Evolutionary conservation across 2,113 vertebrate genomes (phyloP).

Genomic region (Ciconia maguari): DNA sequence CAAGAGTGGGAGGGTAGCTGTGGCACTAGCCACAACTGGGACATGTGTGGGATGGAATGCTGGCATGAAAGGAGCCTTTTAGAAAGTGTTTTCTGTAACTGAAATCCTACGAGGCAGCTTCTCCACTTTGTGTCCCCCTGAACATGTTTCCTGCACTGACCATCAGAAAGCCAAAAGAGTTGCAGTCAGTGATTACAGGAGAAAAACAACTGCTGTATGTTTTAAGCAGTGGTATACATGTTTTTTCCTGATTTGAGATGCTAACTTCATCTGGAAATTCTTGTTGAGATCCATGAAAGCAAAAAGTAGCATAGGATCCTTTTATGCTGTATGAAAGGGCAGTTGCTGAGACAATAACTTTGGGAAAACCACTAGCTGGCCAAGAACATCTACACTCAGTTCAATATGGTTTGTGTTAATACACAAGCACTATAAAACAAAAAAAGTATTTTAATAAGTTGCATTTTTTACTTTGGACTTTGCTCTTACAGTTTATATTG

Average conservation of each 20-base stretch:
- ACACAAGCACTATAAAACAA: not conserved
- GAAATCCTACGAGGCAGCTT: not conserved
- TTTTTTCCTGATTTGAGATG: not conserved
- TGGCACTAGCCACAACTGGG: not conserved
- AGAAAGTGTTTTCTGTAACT: not conserved
- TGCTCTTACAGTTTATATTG: not conserved
- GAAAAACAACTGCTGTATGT: not conserved
- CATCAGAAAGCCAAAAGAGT: not conserved
- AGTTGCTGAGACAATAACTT: not conserved
- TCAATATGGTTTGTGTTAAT: not conserved
- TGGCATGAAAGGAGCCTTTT: not conserved
- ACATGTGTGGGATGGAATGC: not conserved
- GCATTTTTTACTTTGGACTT: not conserved
- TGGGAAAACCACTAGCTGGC: not conserved
- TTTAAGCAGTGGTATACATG: not conserved
- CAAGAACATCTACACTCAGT: not conserved
- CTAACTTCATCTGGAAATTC: not conserved
- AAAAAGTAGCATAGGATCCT: not conserved
- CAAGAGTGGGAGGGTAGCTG: not conserved
- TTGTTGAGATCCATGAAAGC: not conserved
- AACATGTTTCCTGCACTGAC: not conserved
- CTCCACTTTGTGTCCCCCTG: not conserved
- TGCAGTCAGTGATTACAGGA: not conserved
- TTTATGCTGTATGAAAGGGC: not conserved
- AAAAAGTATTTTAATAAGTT: not conserved